Conservation (phyloP, 2,113 vertebrate genomes). For the Alexandromys fortis region DNA sequence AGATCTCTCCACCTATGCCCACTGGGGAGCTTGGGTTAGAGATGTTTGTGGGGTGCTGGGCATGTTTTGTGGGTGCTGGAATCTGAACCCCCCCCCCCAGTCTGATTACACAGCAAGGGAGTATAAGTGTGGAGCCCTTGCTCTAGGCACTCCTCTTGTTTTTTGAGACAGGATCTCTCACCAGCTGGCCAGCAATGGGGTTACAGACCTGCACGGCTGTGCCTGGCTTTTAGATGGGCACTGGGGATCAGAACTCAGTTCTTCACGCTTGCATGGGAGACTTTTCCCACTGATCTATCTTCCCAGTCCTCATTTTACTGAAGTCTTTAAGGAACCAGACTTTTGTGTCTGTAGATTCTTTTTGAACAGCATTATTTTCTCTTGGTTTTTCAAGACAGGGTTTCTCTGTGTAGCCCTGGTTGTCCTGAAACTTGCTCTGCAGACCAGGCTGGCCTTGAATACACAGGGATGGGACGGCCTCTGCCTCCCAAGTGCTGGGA, state of each 20-base stretch:
- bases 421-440: not conserved
- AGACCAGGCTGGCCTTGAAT: too few relatives aligned
- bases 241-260: not conserved
- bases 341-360: not conserved
- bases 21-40: not conserved
- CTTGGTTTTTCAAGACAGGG: not conserved
- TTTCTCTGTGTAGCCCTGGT: not conserved
- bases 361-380: not conserved
- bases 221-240: not conserved
- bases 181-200: not conserved
- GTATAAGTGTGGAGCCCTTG: too few relatives aligned
- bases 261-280: fast-evolving
- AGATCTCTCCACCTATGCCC: not conserved
- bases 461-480: not conserved
- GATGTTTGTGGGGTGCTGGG: not conserved
- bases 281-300: not conserved
- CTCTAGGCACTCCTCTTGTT: not conserved
- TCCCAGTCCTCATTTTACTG: not conserved
- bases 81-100: too few relatives aligned
- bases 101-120: not conserved
- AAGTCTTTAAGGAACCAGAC: not conserved
- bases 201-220: not conserved
- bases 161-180: not conserved
- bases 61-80: not conserved
- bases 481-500: not conserved